A percentile compares a stretch with the other conserved stretches of the same genome.
These are phyloP conservation scores for Halesus radiatus DNA, from an alignment of 1,140 invertebrate genomes.

Conservation along the genomic window DNA sequence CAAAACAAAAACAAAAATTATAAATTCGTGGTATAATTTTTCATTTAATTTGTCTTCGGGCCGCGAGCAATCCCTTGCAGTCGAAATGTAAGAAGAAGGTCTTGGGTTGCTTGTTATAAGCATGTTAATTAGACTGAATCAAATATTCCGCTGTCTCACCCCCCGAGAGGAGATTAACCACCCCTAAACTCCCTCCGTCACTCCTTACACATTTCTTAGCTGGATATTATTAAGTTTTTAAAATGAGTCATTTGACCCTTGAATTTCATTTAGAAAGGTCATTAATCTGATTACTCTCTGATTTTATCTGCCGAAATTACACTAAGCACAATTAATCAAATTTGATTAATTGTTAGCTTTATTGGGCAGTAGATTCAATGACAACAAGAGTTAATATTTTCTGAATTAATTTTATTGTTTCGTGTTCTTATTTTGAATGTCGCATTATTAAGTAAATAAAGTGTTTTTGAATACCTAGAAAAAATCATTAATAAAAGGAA, in stretches of 20 bases:
- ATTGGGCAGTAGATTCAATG: background rate
- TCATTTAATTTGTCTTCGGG: no score
- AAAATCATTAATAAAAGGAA: no score
- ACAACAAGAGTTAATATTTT: no score
- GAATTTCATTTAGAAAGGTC: conserved; percentile 34
- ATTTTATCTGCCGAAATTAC: conserved; percentile 34
- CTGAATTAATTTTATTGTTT: no score
- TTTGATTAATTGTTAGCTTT: conserved; percentile 29
- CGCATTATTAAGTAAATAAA: no score
- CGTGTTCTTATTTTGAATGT: no score
- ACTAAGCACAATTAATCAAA: conserved; percentile 24
- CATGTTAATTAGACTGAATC: conserved; percentile 59
- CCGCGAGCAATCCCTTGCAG: conserved; percentile 34
- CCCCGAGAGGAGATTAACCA: conserved; percentile 16
- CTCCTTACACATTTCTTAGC: conserved; percentile 39
- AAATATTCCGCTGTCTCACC: conserved; percentile 52
- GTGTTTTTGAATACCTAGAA: no score
- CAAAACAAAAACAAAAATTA: no score
- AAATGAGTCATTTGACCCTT: conserved; percentile 45
- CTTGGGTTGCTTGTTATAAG: conserved; percentile 58
- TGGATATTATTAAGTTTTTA: conserved; percentile 31
- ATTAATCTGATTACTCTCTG: conserved; percentile 42
- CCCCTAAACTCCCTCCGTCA: background rate
- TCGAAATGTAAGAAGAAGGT: conserved; percentile 56
- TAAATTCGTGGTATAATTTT: no score